Percentiles rank a stretch among this genome's conserved stretches.
Evolutionary conservation across 1,140 invertebrate species (phyloP).

Genomic region (Drosophila varians): DNA sequence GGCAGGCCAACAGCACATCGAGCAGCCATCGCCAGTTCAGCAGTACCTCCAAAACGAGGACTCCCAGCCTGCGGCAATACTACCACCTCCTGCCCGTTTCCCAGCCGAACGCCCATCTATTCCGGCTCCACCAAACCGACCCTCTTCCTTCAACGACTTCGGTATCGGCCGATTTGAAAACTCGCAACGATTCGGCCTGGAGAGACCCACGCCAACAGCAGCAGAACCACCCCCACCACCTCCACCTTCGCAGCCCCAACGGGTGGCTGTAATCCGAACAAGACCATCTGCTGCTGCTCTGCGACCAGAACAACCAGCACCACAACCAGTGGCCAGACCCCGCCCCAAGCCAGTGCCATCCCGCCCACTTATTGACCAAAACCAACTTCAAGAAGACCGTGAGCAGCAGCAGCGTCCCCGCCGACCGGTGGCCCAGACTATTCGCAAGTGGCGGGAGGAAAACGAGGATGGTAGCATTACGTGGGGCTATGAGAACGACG

Average conservation of each 20-base stretch:
- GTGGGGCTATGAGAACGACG: slow-evolving; percentile 93
- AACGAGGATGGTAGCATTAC: slow-evolving; percentile 92
- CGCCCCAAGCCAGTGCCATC: slow-evolving; percentile 71
- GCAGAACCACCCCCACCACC: slow-evolving; percentile 37
- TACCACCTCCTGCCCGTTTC: slow-evolving; percentile 83
- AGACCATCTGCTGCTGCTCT: slow-evolving; percentile 44
- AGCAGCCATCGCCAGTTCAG: slow-evolving; percentile 79
- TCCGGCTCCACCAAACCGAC: slow-evolving; percentile 43
- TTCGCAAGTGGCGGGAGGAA: slow-evolving; percentile 90
- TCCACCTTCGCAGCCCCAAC: slow-evolving; percentile 45
- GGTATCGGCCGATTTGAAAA: slow-evolving; percentile 72
- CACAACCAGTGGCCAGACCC: slow-evolving; percentile 43
- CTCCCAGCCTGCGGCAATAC: slow-evolving; percentile 83
- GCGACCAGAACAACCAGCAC: slow-evolving; percentile 57
- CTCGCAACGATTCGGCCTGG: slow-evolving; percentile 62
- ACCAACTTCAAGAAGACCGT: slow-evolving; percentile 68
- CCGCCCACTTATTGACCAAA: slow-evolving; percentile 73
- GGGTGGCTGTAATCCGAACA: slow-evolving; percentile 55
- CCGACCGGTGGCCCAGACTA: slow-evolving; percentile 88
- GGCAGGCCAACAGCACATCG: slow-evolving; percentile 76
- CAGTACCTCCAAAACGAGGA: slow-evolving; percentile 75
- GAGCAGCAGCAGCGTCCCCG: slow-evolving; percentile 61
- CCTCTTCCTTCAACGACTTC: slow-evolving; percentile 70
- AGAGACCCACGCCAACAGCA: slow-evolving; percentile 55
- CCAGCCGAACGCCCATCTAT: slow-evolving; percentile 68